A percentile compares a stretch with the other conserved stretches of the same genome.
Evolutionary conservation across 2,113 vertebrate species (phyloP).

Genomic region (Callaeas wilsoni): DNA sequence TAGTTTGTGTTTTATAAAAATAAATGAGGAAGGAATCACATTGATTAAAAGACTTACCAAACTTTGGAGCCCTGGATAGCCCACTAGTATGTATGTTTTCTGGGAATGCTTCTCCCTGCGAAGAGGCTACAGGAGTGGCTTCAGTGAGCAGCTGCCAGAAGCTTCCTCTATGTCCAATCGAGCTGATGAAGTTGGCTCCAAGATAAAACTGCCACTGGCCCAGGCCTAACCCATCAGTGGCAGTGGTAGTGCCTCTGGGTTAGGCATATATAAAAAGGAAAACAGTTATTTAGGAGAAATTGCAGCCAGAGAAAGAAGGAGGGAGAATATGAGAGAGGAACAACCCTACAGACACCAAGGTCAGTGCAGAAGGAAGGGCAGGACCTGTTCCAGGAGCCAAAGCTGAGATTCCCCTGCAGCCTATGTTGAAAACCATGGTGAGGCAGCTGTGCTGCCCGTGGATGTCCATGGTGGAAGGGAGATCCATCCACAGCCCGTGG

Average conservation of each 20-base stretch:
- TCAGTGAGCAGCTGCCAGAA: not conserved
- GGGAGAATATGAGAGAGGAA: not conserved
- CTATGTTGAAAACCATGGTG: not conserved
- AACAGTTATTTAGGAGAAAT: not conserved
- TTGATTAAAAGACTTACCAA: not conserved
- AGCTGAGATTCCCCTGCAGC: not conserved
- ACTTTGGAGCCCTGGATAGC: not conserved
- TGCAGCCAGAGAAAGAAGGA: not conserved
- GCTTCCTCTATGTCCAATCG: accelerated
- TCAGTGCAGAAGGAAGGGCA: not conserved
- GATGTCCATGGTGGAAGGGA: not conserved
- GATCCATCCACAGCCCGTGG: not conserved
- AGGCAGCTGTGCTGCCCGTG: not conserved
- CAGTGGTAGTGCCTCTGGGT: accelerated
- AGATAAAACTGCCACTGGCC: not conserved
- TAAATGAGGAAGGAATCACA: not conserved
- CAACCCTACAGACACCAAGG: not conserved
- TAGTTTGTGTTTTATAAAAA: not conserved
- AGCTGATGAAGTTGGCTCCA: not conserved
- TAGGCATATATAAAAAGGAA: too few relatives aligned
- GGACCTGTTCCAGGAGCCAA: not conserved
- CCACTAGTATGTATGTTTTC: not conserved
- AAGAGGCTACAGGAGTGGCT: not conserved
- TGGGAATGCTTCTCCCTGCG: not conserved
- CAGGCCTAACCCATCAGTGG: not conserved